These are phyloP conservation scores for Melolontha melolontha DNA, from an alignment of 2,888 invertebrate genomes.

Conservation along the genomic window DNA sequence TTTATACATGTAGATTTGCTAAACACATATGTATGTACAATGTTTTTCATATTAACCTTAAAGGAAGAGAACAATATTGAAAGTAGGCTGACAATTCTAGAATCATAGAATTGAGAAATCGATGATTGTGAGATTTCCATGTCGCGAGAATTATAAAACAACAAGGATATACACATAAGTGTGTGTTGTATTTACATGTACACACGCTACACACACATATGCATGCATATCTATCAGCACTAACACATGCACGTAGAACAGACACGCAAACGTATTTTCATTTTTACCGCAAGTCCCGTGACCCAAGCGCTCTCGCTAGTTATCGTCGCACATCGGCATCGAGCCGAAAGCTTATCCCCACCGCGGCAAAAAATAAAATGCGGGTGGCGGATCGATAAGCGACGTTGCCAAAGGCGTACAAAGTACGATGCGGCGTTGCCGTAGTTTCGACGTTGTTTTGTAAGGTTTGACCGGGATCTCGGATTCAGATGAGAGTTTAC, in stretches of 20 bases:
- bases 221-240: slow-evolving; percentile 1
- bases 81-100: slow-evolving; percentile 32
- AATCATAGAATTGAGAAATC: slow-evolving; percentile 32
- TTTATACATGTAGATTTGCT: too few relatives aligned
- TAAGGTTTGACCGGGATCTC: slow-evolving; percentile 51
- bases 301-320: slow-evolving; percentile 46
- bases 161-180: too few relatives aligned
- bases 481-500: slow-evolving; percentile 50
- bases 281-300: slow-evolving; percentile 39
- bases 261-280: slow-evolving; percentile 40
- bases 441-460: slow-evolving; percentile 35
- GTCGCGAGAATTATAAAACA: background rate
- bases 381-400: slow-evolving; percentile 55
- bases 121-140: slow-evolving; percentile 30
- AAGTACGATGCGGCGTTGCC: slow-evolving; percentile 48
- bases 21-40: too few relatives aligned
- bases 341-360: slow-evolving; percentile 43
- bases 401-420: slow-evolving; percentile 39
- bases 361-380: slow-evolving; percentile 48
- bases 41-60: too few relatives aligned
- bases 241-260: slow-evolving; percentile 20
- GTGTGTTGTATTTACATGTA: slow-evolving; percentile 11
- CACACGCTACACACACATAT: slow-evolving; percentile 11
- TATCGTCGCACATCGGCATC: slow-evolving; percentile 49
- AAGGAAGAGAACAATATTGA: background rate